Conservation (phyloP, 1,140 invertebrate genomes). For the Carcinoscorpius rotundicauda region DNA sequence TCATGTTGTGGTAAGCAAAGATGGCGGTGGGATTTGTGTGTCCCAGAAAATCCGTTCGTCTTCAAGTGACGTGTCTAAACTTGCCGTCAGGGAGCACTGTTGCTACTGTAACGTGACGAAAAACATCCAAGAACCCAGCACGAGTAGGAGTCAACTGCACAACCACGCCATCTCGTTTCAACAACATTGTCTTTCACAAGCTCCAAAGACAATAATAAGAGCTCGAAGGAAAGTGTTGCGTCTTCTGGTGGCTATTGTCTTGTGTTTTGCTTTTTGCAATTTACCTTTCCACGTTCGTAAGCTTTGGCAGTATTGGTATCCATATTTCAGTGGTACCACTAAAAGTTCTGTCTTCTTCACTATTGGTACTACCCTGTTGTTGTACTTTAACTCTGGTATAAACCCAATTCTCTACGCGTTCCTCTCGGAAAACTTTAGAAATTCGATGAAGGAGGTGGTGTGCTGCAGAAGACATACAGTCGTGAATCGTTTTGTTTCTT, state of each 20-base stretch:
- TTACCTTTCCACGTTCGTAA: conserved; percentile 69
- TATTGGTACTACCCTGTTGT: conserved; percentile 65
- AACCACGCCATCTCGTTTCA: too few relatives aligned
- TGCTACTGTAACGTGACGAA: too few relatives aligned
- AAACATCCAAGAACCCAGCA: too few relatives aligned
- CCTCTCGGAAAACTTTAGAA: conserved; percentile 49
- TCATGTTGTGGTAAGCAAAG: too few relatives aligned
- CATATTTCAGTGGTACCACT: conserved; percentile 47
- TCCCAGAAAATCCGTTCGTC: too few relatives aligned
- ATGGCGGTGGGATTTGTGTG: too few relatives aligned
- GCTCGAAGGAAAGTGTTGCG: conserved; percentile 37
- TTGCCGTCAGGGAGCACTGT: too few relatives aligned
- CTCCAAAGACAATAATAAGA: too few relatives aligned
- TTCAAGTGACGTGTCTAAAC: too few relatives aligned
- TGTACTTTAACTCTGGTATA: conserved; percentile 70
- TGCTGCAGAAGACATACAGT: background rate
- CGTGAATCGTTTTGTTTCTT: too few relatives aligned
- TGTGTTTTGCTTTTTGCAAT: conserved; percentile 71
- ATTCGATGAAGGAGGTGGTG: background rate
- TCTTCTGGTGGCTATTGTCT: conserved; percentile 67
- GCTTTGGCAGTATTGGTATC: conserved; percentile 58
- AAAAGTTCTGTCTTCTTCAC: conserved; percentile 59
- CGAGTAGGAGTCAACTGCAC: too few relatives aligned
- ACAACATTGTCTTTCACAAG: too few relatives aligned
- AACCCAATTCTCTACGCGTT: conserved; percentile 76